A percentile compares a stretch with the other conserved stretches of the same genome.
phyloP scores from a whole-genome alignment of 2,888 invertebrate genomes.

The Tetranychus piercei region DNA sequence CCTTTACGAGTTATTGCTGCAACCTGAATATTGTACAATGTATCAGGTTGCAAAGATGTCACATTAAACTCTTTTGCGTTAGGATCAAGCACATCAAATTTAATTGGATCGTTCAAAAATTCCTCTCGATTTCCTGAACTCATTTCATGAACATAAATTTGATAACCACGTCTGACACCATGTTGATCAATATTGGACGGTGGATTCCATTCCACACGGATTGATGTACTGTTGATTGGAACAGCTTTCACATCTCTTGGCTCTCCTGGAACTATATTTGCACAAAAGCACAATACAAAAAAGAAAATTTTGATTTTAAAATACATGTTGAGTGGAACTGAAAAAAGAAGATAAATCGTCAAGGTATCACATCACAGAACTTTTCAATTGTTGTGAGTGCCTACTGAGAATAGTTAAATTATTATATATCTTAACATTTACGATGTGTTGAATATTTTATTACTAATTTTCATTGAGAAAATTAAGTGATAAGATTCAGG shows the following conservation, averaged over 20 bases:
- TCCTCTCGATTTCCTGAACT: constrained; percentile 48
- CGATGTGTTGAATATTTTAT: no score
- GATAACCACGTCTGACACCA: constrained; percentile 88
- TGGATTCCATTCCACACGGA: constrained; percentile 83
- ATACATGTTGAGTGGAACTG: constrained; percentile 3
- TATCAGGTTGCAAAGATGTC: constrained; percentile 79
- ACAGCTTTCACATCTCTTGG: constrained; percentile 76
- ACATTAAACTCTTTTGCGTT: constrained; percentile 55
- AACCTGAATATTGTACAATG: constrained; percentile 67
- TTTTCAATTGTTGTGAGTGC: neutral
- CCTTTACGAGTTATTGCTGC: constrained; percentile 90
- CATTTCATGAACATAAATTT: constrained; percentile 80
- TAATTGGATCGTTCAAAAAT: constrained; percentile 65
- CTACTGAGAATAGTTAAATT: neutral
- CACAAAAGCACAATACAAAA: constrained; percentile 9
- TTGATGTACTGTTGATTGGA: constrained; percentile 82
- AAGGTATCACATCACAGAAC: constrained; percentile 7
- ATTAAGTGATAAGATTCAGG: no score
- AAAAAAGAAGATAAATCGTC: constrained; percentile 21
- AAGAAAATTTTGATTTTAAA: constrained; percentile 17
- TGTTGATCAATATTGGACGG: constrained; percentile 77
- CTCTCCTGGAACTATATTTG: constrained; percentile 72
- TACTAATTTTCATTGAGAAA: no score
- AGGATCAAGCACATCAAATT: constrained; percentile 65
- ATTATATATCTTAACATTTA: neutral